Conservation (phyloP, 2,113 vertebrate genomes). For the Phalacrocorax carbo region DNA sequence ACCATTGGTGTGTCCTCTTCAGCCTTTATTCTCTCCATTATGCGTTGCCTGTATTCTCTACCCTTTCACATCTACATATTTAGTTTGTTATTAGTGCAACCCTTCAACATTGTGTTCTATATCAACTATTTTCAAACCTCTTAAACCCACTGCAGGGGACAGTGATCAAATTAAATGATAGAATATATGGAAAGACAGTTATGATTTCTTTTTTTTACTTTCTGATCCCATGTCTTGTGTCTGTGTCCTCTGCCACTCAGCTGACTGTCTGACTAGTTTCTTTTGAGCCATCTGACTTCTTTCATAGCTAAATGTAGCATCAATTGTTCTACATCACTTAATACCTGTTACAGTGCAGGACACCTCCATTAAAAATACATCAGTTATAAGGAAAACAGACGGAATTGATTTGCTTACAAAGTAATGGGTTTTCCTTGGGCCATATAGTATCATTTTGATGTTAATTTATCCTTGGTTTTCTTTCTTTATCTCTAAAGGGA, state of each 20-base stretch:
- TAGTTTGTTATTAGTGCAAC: not conserved
- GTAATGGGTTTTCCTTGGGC: not conserved
- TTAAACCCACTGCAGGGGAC: not conserved
- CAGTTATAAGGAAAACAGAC: constrained; percentile 10
- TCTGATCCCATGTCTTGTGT: not conserved
- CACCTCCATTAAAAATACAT: constrained; percentile 17
- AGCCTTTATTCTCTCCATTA: not conserved
- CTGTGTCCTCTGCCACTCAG: not conserved
- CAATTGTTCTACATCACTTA: not conserved
- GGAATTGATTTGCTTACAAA: not conserved
- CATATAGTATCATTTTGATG: not conserved
- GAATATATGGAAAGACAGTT: not conserved
- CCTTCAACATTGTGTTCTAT: not conserved
- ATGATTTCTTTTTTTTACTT: not conserved
- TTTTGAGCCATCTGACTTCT: not conserved
- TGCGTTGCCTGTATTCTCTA: not conserved
- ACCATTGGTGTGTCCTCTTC: too few relatives aligned
- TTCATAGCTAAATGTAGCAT: not conserved
- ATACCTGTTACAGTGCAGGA: not conserved
- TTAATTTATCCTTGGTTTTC: not conserved
- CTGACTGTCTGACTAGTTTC: not conserved
- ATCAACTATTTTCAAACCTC: not conserved
- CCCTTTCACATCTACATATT: not conserved
- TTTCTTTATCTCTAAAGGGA: not conserved
- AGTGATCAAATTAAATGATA: not conserved